phyloP scores from a whole-genome alignment of 2,888 invertebrate species.

The Notocelia uddmanniana region DNA sequence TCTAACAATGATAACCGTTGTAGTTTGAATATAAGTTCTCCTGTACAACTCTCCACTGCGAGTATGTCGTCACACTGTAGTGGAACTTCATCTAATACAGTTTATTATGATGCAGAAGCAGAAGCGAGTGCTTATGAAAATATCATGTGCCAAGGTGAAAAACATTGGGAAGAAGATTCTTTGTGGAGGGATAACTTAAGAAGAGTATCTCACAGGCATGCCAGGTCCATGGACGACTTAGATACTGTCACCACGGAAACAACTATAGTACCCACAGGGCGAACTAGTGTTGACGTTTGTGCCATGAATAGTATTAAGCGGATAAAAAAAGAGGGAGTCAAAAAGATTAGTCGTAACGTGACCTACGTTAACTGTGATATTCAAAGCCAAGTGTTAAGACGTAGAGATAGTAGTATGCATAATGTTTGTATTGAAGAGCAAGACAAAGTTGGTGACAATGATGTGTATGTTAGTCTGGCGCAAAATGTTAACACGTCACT shows the following conservation, averaged over 20 bases:
- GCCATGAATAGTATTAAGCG: conserved; percentile 79
- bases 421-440: conserved; percentile 61
- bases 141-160: conserved; percentile 86
- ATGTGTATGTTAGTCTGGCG: conserved; percentile 83
- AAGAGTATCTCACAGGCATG: conserved; percentile 92
- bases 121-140: conserved; percentile 79
- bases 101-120: conserved; percentile 80
- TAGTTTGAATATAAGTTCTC: conserved; percentile 60
- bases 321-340: conserved; percentile 66
- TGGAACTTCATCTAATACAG: conserved; percentile 80
- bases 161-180: conserved; percentile 93
- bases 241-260: conserved; percentile 79
- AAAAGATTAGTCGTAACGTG: conserved; percentile 88
- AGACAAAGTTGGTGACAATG: conserved; percentile 77
- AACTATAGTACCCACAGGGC: conserved; percentile 53
- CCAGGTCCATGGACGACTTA: conserved; percentile 93
- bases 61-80: conserved; percentile 83
- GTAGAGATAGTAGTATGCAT: conserved; percentile 62
- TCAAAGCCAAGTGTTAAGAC: conserved; percentile 78
- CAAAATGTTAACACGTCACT: conserved; percentile 59
- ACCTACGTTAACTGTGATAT: conserved; percentile 92
- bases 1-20: conserved; percentile 56
- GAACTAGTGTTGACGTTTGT: conserved; percentile 65
- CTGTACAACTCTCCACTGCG: conserved; percentile 73
- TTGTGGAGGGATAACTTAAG: conserved; percentile 93